Evolutionary conservation across 1,140 invertebrate species (phyloP).

Genomic region (Prorops nasuta): DNA sequence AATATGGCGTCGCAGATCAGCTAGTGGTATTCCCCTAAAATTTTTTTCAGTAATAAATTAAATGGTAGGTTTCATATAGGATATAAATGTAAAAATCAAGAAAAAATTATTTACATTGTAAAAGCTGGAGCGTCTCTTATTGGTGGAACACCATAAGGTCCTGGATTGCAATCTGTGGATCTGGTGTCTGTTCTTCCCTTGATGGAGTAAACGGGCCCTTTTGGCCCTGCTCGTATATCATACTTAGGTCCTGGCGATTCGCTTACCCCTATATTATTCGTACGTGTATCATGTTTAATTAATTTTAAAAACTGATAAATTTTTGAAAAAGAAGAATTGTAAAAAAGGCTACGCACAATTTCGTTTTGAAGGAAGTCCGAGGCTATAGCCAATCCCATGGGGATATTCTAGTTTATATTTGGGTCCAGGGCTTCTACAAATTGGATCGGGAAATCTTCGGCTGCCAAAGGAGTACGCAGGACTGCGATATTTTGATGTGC

Average conservation of each 20-base stretch:
- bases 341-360: conserved; percentile 25
- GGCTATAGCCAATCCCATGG: too few species aligned
- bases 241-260: conserved; percentile 33
- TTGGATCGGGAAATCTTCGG: background rate
- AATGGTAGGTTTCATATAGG: background rate
- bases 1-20: background rate
- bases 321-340: too few species aligned
- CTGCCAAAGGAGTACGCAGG: conserved; percentile 47
- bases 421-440: conserved; percentile 46
- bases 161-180: conserved; percentile 16
- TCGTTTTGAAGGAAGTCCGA: conserved; percentile 23
- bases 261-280: background rate
- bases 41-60: background rate
- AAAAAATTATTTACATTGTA: conserved; percentile 35
- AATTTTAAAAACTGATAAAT: background rate
- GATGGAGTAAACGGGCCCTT: conserved; percentile 28
- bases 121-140: conserved; percentile 25
- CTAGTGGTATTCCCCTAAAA: background rate
- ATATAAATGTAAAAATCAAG: background rate
- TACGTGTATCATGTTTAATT: background rate
- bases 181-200: conserved; percentile 24
- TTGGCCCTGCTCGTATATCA: conserved; percentile 11
- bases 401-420: conserved; percentile 44
- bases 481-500: conserved; percentile 39
- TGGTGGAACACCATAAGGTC: conserved; percentile 27